Base-by-base conservation (phyloP, 1,140 invertebrate species). In the Asobara japonica region DNA sequence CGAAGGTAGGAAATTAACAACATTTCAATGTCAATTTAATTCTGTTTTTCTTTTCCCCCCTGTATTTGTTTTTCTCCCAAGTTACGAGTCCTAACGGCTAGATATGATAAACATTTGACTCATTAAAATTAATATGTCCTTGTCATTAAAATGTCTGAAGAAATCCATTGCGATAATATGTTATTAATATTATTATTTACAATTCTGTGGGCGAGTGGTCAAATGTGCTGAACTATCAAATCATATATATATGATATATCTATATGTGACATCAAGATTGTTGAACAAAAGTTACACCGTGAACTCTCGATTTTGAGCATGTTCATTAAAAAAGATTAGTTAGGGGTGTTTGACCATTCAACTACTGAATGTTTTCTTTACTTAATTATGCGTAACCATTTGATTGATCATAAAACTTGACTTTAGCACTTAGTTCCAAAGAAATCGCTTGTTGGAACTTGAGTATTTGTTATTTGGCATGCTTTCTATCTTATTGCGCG, bases 1-100 rank as follows among this genome's bases (percentile, higher is more conserved):
- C 90, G 97, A 89, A 97, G 96, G 95, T 99, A 89, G 90, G 89
- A 78, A 11, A 29, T 25, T 33, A 22, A 29, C 22, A 29, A 16
- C 31, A 69, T 11, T 7, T 25, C 16, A 18, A 13, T 33, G 67
- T 48, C 7, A 18, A 8, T 36, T 10, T 48, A 31, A 62, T 45
- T 51, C 51, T 71, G 18, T 69, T 66, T 66, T 61, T 75, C 51
- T 16, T 61, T 38, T 30, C 30, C 27, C 60, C 45, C 36, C 29
- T 64, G 11, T 64, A 64, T 68, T 71, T 71, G 61, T 48, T 66
- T 70, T 22, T 22, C 22, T 16, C 29, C 13, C 22, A 51, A 51
- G 22, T 4, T 51, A 51, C 18, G n/a, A 45, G n/a, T 45, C n/a
- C 13, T 16, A 16, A 45, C n/a, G 41, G 1, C 3, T 45, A 45